phyloP scores from a whole-genome alignment of 2,888 invertebrate genomes.

The Ormyrus thymus region DNA sequence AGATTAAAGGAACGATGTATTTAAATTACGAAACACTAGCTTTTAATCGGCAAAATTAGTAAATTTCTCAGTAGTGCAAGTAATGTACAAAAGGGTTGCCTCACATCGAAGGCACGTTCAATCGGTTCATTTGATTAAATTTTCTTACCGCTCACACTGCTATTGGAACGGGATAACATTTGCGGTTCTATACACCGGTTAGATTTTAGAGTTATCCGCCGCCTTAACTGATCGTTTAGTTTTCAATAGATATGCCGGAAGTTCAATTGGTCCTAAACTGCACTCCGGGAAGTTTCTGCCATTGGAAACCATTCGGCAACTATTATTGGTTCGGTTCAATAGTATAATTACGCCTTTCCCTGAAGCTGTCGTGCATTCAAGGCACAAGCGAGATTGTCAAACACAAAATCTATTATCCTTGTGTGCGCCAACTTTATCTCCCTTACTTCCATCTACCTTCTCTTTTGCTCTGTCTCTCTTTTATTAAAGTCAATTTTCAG shows the following conservation, averaged over 20 bases:
- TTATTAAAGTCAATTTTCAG: no score
- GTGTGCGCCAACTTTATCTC: not conserved
- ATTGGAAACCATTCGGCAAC: conserved; percentile 69
- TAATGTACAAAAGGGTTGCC: not conserved
- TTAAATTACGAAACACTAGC: no score
- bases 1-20: no score
- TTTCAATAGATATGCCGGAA: conserved; percentile 60
- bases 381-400: conserved; percentile 39
- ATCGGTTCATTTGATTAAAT: conserved; percentile 52
- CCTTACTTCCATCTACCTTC: no score
- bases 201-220: conserved; percentile 48
- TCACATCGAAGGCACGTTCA: not conserved
- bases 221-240: conserved; percentile 56
- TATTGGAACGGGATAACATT: conserved; percentile 34
- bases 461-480: not conserved
- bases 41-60: no score
- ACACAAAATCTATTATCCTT: conserved; percentile 48
- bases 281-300: conserved; percentile 65
- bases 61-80: no score
- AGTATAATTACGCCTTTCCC: conserved; percentile 66
- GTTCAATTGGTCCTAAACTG: conserved; percentile 70
- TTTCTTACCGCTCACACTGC: conserved; percentile 19
- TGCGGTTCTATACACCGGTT: conserved; percentile 23
- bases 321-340: conserved; percentile 68
- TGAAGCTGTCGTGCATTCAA: conserved; percentile 28